A percentile compares a stretch with the other conserved stretches of the same genome.
phyloP scores from a whole-genome alignment of 2,113 vertebrate species.

The Trichechus manatus region DNA sequence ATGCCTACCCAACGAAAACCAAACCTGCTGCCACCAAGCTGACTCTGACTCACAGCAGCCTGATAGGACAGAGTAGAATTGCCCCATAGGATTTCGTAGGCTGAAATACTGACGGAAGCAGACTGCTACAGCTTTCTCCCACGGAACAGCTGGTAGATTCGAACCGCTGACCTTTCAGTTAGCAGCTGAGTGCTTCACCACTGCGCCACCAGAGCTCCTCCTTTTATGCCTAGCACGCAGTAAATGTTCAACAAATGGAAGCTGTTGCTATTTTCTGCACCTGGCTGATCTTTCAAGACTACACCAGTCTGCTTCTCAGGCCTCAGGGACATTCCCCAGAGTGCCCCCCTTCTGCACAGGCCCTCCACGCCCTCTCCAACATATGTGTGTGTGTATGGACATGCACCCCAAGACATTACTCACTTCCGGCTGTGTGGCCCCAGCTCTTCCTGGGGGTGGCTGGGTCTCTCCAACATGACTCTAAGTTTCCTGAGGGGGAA shows the following conservation, averaged over 20 bases:
- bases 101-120: too few species aligned
- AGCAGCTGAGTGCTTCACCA: too few species aligned
- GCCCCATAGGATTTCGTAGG: too few species aligned
- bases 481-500: neutral
- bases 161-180: too few species aligned
- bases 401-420: neutral
- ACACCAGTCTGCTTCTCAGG: neutral
- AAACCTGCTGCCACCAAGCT: too few species aligned
- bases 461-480: neutral
- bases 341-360: neutral
- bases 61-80: too few species aligned
- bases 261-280: rapidly evolving
- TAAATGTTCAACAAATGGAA: rapidly evolving
- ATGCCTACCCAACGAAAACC: too few species aligned
- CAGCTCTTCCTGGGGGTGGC: neutral
- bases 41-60: too few species aligned
- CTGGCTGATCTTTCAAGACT: neutral
- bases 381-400: rapidly evolving
- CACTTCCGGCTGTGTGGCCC: neutral
- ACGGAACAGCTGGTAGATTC: too few species aligned
- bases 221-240: neutral
- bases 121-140: too few species aligned
- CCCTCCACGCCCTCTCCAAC: neutral
- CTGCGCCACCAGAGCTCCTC: too few species aligned
- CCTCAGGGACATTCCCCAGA: neutral